Base-by-base conservation (phyloP, 2,113 vertebrate genomes). In the Carassius gibelio region DNA sequence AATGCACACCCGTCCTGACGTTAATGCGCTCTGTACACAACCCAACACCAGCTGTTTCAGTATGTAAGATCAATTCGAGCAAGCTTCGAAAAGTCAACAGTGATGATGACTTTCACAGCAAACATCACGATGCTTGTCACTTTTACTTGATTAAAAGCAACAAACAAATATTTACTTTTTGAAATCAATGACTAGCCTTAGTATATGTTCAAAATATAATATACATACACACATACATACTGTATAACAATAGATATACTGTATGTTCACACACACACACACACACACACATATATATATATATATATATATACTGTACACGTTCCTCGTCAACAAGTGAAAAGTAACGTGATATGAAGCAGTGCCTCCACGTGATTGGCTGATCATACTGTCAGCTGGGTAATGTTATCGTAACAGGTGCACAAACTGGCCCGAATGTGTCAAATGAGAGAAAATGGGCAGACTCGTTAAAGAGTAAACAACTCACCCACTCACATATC, bases 1-100 rank as follows among this genome's bases (percentile, higher is more conserved):
- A 86, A 86, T 62, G 45, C 79, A 86, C 79, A 82, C 85, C 79
- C 77, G 26, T 59, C 50, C 66, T 83, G 66, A 57, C 30, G 50
- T 83, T 83, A 83, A 83, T 81, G 64, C 80, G 64, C 64, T 69
- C 80, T 81, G 80, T 55, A 52, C 61, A 50, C 80, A 72, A 74
- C 26, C 50, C 66, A 57, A 23, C 66, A 48, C 23, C 69, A 55
- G 78, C 78, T 64, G 84, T 72, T 83, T 57, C 66, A 57, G 66
- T 52, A 72, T 72, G 81, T 26, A 71, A 71, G 36, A 83, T 83
- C 81, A 83, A 55, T 68, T 38, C 19, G 13, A 36, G 77, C 15
- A 68, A 81, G 78, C 57, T 81, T 83, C 8, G 59, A 62, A 61
- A 82, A 64, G 69, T 86, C 61, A 81, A 71, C 81, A 72, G 50